Evolutionary conservation across 2,888 invertebrate species (phyloP).

Genomic region (Ornithoptera alexandrae): DNA sequence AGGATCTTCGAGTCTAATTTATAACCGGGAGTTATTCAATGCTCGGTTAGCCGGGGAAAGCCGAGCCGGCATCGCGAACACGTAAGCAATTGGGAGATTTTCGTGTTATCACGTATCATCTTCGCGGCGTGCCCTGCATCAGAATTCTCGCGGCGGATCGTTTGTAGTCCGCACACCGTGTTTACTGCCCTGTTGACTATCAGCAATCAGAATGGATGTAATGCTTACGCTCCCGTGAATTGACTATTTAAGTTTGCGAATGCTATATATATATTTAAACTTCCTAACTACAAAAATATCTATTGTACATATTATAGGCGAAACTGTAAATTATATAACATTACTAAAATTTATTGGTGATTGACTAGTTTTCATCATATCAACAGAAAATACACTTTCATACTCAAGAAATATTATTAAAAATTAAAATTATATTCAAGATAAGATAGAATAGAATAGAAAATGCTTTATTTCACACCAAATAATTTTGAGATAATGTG

Average conservation of each 20-base stretch:
- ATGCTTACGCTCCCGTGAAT: constrained; percentile 23
- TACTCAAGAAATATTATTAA: too few species aligned
- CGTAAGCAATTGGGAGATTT: constrained; percentile 80
- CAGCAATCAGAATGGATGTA: constrained; percentile 42
- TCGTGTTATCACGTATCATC: constrained; percentile 80
- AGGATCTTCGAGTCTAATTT: constrained; percentile 71
- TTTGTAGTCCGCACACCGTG: constrained; percentile 44
- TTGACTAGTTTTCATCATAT: too few species aligned
- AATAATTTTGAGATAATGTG: too few species aligned
- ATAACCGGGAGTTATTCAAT: constrained; percentile 73
- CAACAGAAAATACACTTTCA: too few species aligned
- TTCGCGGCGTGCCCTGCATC: constrained; percentile 70
- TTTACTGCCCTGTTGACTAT: constrained; percentile 57
- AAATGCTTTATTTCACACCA: too few species aligned
- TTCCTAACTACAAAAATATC: too few species aligned
- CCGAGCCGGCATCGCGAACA: constrained; percentile 59
- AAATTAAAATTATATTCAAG: too few species aligned
- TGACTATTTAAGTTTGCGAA: constrained; percentile 11
- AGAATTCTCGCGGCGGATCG: constrained; percentile 35
- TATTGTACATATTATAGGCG: too few species aligned
- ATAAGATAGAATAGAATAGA: too few species aligned
- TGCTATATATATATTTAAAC: neutral
- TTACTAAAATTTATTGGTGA: too few species aligned
- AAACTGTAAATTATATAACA: too few species aligned
- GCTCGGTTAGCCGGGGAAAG: constrained; percentile 60